Base-by-base conservation (phyloP, 1,140 invertebrate species). In the Brachionus paranguensis region DNA sequence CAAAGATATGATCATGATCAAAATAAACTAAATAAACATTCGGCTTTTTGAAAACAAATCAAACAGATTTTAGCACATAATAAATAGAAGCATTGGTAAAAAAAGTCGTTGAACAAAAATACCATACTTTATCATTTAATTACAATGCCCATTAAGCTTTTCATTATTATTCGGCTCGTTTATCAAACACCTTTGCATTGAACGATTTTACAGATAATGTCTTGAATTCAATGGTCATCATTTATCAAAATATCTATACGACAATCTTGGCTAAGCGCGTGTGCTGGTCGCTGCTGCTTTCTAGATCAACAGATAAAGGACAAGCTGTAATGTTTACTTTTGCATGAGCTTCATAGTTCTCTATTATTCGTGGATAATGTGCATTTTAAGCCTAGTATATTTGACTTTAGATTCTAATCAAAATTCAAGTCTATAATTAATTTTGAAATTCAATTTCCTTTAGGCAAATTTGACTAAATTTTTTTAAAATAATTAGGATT, bases 341-440 rank as follows among this genome's bases (percentile, higher is more conserved):
- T 60, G 53, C 53, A 60, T 60, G 53, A 41, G 41, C 41, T 29
- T n/a, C 65, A 70, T 33, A n/a, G 65, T 37, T 33, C 33, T 41
- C 37, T 41, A 43, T 41, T 41, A 41, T 41, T 72, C 37, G 41
- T n/a, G 68, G 68, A 72, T 43, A 72, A 72, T 72, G 68, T 72
- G 68, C 68, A 17, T 72, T 72, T 72, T 72, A 43, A 17, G 33
- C 37, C 41, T 43, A 43, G 37, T 43, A 41, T 72, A 20, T 72
- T 72, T 72, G 68, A 72, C 68, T 72, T 72, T 72, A 76, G 72
- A 76, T 76, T 76, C 27, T 76, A 76, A 76, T 76, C 72, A 76
- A 53, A 74, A 41, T 68, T 68, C 0, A 68, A 41, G 68, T 72
- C 68, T 72, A 72, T 72, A 72, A 72, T 72, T 72, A 72, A 72